These are phyloP conservation scores for Hestina assimilis DNA, from an alignment of 1,140 invertebrate genomes.

Conservation along the genomic window DNA sequence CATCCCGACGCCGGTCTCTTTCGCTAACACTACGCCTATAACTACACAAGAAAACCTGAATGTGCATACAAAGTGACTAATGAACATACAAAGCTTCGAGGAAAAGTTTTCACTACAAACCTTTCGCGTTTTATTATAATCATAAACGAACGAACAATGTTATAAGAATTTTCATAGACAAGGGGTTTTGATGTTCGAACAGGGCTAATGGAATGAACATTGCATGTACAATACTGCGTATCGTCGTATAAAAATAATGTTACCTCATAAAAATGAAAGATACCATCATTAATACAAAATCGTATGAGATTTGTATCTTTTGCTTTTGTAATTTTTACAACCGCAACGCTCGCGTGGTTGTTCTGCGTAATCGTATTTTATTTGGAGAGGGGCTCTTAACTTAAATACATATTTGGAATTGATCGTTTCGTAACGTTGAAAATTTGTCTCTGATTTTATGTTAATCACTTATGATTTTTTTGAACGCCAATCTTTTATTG, in stretches of 20 bases:
- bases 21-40: too few species aligned
- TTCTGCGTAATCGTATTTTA: constrained; percentile 64
- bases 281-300: constrained; percentile 59
- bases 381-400: constrained; percentile 63
- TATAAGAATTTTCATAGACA: neutral
- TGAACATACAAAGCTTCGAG: too few species aligned
- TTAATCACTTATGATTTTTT: constrained; percentile 33
- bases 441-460: constrained; percentile 61
- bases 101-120: too few species aligned
- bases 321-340: constrained; percentile 60
- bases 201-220: constrained; percentile 11
- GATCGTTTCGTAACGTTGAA: constrained; percentile 35
- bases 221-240: constrained; percentile 7
- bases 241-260: constrained; percentile 19
- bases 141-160: too few species aligned
- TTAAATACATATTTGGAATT: constrained; percentile 60
- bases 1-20: too few species aligned
- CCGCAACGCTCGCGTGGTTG: constrained; percentile 50
- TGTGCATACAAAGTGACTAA: too few species aligned
- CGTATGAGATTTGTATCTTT: constrained; percentile 59
- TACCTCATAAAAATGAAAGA: constrained; percentile 18
- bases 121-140: too few species aligned
- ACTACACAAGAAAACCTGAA: too few species aligned
- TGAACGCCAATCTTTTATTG: neutral
- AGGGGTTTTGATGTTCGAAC: constrained; percentile 8